phyloP scores from a whole-genome alignment of 2,888 invertebrate genomes.

The Meganola albula region DNA sequence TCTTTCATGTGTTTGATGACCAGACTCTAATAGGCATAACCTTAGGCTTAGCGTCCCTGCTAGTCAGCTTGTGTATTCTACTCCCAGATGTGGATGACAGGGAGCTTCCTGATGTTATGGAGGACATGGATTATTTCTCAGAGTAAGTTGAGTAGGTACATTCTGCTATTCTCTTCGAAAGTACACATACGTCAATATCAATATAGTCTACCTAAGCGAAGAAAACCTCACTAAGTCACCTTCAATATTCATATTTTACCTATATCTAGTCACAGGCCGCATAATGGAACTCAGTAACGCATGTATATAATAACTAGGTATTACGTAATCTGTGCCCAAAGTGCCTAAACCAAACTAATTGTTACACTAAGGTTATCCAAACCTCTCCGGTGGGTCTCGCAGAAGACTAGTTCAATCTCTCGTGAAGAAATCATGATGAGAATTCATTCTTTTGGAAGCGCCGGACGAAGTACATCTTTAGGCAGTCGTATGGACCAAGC shows the following conservation, averaged over 20 bases:
- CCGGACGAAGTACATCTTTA: constrained; percentile 24
- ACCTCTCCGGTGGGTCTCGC: constrained; percentile 65
- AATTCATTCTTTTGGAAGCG: constrained; percentile 57
- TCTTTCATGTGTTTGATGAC: constrained; percentile 37
- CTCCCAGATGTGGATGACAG: constrained; percentile 58
- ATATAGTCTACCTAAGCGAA: too few species aligned
- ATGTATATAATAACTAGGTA: too few species aligned
- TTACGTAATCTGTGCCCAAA: too few species aligned
- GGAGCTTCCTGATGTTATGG: constrained; percentile 58
- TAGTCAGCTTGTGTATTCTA: constrained; percentile 40
- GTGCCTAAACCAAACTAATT: too few species aligned
- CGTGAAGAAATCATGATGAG: constrained; percentile 58
- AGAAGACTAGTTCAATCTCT: constrained; percentile 58
- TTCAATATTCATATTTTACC: too few species aligned
- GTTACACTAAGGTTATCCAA: constrained; percentile 51
- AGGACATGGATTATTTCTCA: constrained; percentile 66
- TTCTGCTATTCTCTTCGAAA: too few species aligned
- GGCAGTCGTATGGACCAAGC: constrained; percentile 27
- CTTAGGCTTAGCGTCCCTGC: constrained; percentile 31
- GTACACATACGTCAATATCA: too few species aligned
- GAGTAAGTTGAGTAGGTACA: constrained; percentile 51
- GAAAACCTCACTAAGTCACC: too few species aligned
- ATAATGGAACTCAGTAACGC: too few species aligned
- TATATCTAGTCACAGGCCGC: too few species aligned
- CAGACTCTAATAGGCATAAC: constrained; percentile 34